Evolutionary conservation across 2,113 vertebrate species (phyloP), one percentile per base, ranked within the genome.

Genomic region (Coreoperca whiteheadi): DNA sequence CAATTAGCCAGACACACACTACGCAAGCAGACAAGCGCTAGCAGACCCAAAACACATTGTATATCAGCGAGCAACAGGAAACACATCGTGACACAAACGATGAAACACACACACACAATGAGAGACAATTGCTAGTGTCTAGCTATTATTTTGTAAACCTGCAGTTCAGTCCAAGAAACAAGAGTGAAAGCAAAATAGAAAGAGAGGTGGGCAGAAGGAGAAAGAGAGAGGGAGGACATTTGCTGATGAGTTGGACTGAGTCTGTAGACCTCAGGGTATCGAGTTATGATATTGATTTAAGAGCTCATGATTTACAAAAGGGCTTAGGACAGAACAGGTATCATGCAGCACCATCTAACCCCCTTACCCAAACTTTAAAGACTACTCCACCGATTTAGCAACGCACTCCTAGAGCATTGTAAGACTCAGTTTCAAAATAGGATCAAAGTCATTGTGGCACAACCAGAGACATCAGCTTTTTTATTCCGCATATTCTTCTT

Each of bases 1-100:
- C 72, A 85, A 87, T 90, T 83, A 85, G 57, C 50, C 67, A 77
- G 28, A 71, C 59, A 12, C 18, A 21, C 46, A 32, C 65, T 15
- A 57, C 39, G 6, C 63, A n/a, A 23, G 18, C 28, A 28, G 9
- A 51, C 10, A 6, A 65, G 30, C 1, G 0, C 23, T 6, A 23
- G 70, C 23, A 61, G 43, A 51, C 54, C 20, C 41, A 23, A 56
- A 77, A 78, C 32, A 53, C 69, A 34, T 2, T 2, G 23, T 59
- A 25, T 25, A 2, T 69, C 69, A 25, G 32, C 25, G 34, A 54
- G 23, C 64, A 72, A 81, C 57, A 69, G 43, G 15, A 76, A 57
- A 60, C 74, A 69, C 28, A 41, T 18, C 3, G 4, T 11, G 25
- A 67, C n/a, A 48, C 39, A 71, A 30, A 39, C 16, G 43, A 0